These are phyloP conservation scores for Thumatha senex DNA, from an alignment of 2,888 invertebrate genomes.

Conservation along the genomic window DNA sequence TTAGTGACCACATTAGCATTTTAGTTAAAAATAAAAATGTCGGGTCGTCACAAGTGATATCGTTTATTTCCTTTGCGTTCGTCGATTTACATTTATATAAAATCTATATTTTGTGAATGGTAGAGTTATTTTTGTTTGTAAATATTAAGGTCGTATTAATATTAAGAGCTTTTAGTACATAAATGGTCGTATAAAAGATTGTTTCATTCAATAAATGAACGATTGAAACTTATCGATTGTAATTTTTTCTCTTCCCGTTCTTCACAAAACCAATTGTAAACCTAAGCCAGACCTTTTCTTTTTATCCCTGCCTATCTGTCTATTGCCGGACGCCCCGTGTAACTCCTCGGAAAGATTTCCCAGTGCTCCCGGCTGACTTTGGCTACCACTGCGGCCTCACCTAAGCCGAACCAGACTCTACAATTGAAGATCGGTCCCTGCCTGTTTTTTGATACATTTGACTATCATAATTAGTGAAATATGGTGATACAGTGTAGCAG, in stretches of 20 bases:
- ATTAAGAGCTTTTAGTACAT: conserved; percentile 52
- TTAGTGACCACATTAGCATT: conserved; percentile 1
- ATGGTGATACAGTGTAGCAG: too few relatives aligned
- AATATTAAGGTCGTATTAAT: conserved; percentile 45
- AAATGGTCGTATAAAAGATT: conserved; percentile 52
- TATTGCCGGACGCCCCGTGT: too few relatives aligned
- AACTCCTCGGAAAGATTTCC: too few relatives aligned
- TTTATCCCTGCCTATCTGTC: too few relatives aligned
- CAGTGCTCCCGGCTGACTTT: too few relatives aligned
- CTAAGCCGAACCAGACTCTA: too few relatives aligned
- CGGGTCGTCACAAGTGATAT: not conserved
- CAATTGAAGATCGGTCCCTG: too few relatives aligned
- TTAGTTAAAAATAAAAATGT: not conserved
- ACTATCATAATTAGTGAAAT: too few relatives aligned
- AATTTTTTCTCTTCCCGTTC: conserved; percentile 8
- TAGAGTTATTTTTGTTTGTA: conserved; percentile 38
- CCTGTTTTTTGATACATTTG: too few relatives aligned
- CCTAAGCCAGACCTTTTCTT: too few relatives aligned
- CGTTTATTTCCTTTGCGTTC: not conserved
- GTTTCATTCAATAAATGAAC: conserved; percentile 69
- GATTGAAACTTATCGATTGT: conserved; percentile 30
- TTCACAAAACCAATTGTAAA: not conserved
- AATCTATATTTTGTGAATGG: conserved; percentile 10
- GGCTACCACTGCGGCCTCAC: too few relatives aligned
- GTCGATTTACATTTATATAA: conserved; percentile 1